Base-by-base conservation (phyloP, 2,113 vertebrate species). In the Scatophagus argus region DNA sequence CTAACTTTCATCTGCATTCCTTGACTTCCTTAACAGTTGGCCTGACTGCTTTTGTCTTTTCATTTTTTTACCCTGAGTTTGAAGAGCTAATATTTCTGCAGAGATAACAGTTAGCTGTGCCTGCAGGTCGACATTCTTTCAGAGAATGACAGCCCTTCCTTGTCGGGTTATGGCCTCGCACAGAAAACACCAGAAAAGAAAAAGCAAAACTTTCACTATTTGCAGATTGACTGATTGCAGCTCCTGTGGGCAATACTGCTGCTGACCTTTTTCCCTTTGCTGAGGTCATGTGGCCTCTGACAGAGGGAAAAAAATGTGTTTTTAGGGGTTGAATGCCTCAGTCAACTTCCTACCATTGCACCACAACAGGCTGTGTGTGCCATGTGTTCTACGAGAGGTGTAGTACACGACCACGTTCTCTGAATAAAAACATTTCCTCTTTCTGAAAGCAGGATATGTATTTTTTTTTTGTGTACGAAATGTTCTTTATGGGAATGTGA, bases 311-410 rank as follows among this genome's bases (percentile, higher is more conserved):
- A n/a, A 72, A 61, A 79, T 77, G 78, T 85, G 58, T 67, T 73
- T 83, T 75, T 46, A 17, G 34, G 11, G 43, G 41, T 41, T 69
- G 72, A 80, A 78, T 38, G 29, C 43, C 25, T 75, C 44, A 10
- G 58, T 68, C 70, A 60, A 64, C 83, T 91, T 92, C 89, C 92
- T 68, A 17, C 44, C 27, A 89, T 91, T 93, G 90, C 91, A 43
- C 43, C 3, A 4, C 56, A 44, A 54, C 25, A 59, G 60, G 51
- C 56, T 51, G 6, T 49, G 60, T 52, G 27, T 25, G 52, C 41
- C 59, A 39, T 59, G 60, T 82, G 44, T 31, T 70, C 46, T 32
- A 38, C 23, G 17, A 54, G 49, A 64, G 14, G 32, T 62, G 55
- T 72, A 70, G 21, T 19, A 2, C 31, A 5, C 23, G 31, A 23